Percentiles rank a stretch among this genome's conserved stretches.
Evolutionary conservation across 2,113 vertebrate species (phyloP).

Genomic region (Sigmodon hispidus): DNA sequence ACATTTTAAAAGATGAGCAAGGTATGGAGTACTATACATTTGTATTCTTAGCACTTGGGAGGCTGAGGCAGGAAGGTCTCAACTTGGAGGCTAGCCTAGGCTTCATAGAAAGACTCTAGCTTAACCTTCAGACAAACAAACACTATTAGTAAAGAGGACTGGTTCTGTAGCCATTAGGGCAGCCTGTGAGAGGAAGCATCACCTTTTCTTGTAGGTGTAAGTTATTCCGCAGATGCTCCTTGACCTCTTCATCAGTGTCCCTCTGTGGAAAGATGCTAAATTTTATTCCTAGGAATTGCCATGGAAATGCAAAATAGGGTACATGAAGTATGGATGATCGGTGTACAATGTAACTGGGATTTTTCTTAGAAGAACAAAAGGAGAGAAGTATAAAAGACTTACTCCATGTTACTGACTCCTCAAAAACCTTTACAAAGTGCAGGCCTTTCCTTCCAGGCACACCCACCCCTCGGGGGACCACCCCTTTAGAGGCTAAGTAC

Average conservation of each 20-base stretch:
- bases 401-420: not conserved
- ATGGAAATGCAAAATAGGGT: not conserved
- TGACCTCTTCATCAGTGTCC: slow-evolving; percentile 98
- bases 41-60: not conserved
- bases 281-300: slow-evolving; percentile 28
- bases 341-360: not conserved
- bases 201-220: slow-evolving; percentile 97
- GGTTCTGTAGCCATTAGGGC: not conserved
- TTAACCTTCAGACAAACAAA: not conserved
- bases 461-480: rapidly evolving
- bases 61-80: not conserved
- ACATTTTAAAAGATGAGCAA: not conserved
- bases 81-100: not conserved
- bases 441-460: rapidly evolving
- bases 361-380: not conserved
- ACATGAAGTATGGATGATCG: not conserved
- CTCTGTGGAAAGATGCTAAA: slow-evolving; percentile 86
- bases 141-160: rapidly evolving
- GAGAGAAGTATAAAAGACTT: not conserved
- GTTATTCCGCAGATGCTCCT: slow-evolving; percentile 94
- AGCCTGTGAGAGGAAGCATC: not conserved
- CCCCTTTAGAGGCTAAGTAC: not conserved
- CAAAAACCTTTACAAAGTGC: not conserved
- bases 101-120: not conserved
- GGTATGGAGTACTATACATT: not conserved